Percentiles rank a stretch among this genome's conserved stretches.
Conservation (phyloP, 2,113 vertebrate species). For the Seriola quinqueradiata region DNA sequence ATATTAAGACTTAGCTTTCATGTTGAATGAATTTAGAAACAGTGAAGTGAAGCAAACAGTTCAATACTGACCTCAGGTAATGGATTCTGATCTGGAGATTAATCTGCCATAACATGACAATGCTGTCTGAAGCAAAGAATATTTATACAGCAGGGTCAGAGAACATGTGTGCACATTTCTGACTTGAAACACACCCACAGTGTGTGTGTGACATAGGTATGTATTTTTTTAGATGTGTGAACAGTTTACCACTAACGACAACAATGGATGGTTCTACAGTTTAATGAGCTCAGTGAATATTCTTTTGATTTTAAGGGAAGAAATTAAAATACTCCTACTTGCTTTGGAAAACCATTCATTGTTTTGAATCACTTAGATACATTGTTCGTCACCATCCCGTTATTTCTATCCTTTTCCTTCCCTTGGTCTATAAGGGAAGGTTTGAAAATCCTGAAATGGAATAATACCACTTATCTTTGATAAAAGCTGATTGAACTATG, state of each 20-base stretch:
- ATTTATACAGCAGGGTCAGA: background rate
- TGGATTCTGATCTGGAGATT: background rate
- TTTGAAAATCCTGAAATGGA: too few species aligned
- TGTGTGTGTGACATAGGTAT: too few species aligned
- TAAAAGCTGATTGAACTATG: too few species aligned
- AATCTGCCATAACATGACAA: background rate
- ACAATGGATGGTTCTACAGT: too few species aligned
- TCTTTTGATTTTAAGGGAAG: too few species aligned
- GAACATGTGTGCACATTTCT: too few species aligned
- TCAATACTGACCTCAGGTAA: background rate
- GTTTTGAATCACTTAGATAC: background rate
- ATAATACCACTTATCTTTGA: too few species aligned
- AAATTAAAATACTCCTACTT: background rate
- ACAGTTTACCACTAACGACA: too few species aligned
- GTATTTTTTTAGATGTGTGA: too few species aligned
- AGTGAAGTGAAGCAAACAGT: background rate
- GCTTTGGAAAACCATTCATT: background rate
- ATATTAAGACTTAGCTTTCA: background rate
- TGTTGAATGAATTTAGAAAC: background rate
- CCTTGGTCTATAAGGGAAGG: too few species aligned
- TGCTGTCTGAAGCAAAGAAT: background rate
- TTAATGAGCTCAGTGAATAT: too few species aligned
- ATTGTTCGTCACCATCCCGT: background rate
- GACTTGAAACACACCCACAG: background rate
- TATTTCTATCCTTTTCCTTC: background rate